Percentiles rank a stretch among this genome's conserved stretches.
These are phyloP conservation scores for Drosophila mimica DNA, from an alignment of 2,888 invertebrate species.

Conservation along the genomic window DNA sequence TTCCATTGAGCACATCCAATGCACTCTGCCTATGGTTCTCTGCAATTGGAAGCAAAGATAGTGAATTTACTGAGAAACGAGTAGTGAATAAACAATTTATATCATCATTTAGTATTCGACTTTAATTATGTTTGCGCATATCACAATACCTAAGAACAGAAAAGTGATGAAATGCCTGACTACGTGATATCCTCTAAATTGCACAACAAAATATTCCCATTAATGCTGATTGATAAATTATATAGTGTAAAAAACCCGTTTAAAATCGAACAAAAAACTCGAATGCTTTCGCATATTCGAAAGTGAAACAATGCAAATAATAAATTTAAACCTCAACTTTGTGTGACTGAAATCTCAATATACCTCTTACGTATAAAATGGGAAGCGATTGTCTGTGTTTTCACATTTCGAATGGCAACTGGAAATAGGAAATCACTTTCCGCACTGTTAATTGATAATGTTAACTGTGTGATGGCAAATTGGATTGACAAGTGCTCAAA, in stretches of 20 bases:
- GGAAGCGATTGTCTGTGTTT: constrained; percentile 11
- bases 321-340: not conserved
- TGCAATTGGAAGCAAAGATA: constrained; percentile 50
- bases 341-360: constrained; percentile 14
- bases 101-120: constrained; percentile 50
- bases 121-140: constrained; percentile 55
- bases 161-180: constrained; percentile 19
- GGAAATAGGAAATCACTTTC: constrained; percentile 55
- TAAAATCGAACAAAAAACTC: not conserved
- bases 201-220: not conserved
- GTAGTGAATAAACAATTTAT: constrained; percentile 47
- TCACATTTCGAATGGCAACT: constrained; percentile 26
- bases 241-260: not conserved
- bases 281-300: not conserved
- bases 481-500: constrained; percentile 57
- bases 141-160: constrained; percentile 6
- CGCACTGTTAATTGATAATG: constrained; percentile 76
- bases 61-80: constrained; percentile 11
- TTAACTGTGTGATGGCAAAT: constrained; percentile 63
- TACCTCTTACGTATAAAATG: constrained; percentile 10
- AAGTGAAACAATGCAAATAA: not conserved
- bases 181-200: constrained; percentile 8
- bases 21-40: constrained; percentile 80
- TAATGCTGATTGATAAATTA: not conserved
- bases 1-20: constrained; percentile 81